Percentiles rank a stretch among this genome's conserved stretches.
Evolutionary conservation across 2,797 vertebrate genomes (phyloP).

Genomic region (Poeciliopsis turneri): DNA sequence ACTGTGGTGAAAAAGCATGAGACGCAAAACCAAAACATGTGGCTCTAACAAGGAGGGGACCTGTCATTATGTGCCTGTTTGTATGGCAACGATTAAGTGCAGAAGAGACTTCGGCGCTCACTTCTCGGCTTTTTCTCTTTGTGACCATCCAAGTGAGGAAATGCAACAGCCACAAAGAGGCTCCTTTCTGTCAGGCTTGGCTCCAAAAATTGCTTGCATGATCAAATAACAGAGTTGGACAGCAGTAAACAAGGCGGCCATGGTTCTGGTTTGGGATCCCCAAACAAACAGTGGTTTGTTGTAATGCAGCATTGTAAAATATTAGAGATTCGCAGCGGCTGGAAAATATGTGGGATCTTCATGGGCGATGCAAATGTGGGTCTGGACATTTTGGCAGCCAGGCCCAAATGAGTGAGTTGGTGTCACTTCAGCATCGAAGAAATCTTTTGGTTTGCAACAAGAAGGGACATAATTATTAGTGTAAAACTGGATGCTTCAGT

Average conservation of each 20-base stretch:
- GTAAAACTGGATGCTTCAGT: slow-evolving; percentile 1
- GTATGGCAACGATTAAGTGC: slow-evolving; percentile 51
- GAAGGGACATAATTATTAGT: background rate
- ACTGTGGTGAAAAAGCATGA: slow-evolving; percentile 33
- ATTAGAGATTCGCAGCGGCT: slow-evolving; percentile 52
- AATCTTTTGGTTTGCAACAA: background rate
- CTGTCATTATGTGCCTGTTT: slow-evolving; percentile 41
- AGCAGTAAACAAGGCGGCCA: slow-evolving; percentile 60
- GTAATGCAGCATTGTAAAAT: slow-evolving; percentile 42
- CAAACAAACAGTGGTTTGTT: slow-evolving; percentile 66
- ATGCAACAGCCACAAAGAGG: slow-evolving; percentile 31
- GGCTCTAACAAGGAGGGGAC: slow-evolving; percentile 24
- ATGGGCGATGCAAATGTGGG: slow-evolving; percentile 52
- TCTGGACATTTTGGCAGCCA: slow-evolving; percentile 25
- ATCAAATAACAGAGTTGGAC: slow-evolving; percentile 26
- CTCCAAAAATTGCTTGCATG: slow-evolving; percentile 21
- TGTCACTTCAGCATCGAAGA: slow-evolving; percentile 20
- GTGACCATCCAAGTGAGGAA: slow-evolving; percentile 42
- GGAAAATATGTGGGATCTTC: slow-evolving; percentile 62
- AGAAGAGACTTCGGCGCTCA: slow-evolving; percentile 27
- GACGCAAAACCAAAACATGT: slow-evolving; percentile 35
- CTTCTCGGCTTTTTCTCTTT: slow-evolving; percentile 9
- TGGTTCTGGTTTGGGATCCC: slow-evolving; percentile 43
- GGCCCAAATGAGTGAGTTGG: slow-evolving; percentile 42
- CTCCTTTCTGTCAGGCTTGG: slow-evolving; percentile 34